Evolutionary conservation across 1,140 invertebrate genomes (phyloP), one percentile per base, ranked within the genome.

Genomic region (Himalopsyche phryganea): DNA sequence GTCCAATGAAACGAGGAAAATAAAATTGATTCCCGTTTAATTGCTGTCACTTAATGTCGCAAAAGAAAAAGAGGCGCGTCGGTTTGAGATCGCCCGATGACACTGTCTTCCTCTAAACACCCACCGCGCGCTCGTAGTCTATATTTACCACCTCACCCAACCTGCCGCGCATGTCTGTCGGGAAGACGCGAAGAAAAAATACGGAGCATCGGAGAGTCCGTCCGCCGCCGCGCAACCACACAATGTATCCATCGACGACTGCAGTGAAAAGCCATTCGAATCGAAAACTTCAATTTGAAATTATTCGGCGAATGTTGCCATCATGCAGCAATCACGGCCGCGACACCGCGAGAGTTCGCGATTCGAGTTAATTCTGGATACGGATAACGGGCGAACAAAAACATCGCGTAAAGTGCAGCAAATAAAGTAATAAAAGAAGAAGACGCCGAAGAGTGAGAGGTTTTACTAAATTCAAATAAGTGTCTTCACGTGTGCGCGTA

Each of bases 21-120:
- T n/a, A 40, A 59, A 59, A 59, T 59, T 47, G 47, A 60, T 53
- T 19, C 50, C 28, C n/a, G 15, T 52, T 60, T 60, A 60, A 60
- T 60, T 60, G 49, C 42, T 50, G 58, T 41, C 58, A 52, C 49
- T 45, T 51, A 58, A 46, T 36, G 56, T 35, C 44, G 23, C 20
- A 14, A 51, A 49, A 38, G 44, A 51, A 51, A 51, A 48, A 42
- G 46, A 10, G 14, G 47, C 45, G 9, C 28, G 28, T 13, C 36
- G 28, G 36, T 15, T 10, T 11, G 36, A 9, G n/a, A 10, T 28
- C 15, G 36, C 14, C 20, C 28, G 20, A 13, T 5, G 41, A 17
- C 38, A n/a, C 11, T 13, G 10, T n/a, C 32, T 15, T 35, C 18
- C 17, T 7, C 11, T n/a, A 20, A 35, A 35, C 3, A n/a, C 48